Percentiles rank a stretch among this genome's conserved stretches.
These are phyloP conservation scores for Oceanites oceanicus DNA, from an alignment of 2,113 vertebrate genomes.

Conservation along the genomic window DNA sequence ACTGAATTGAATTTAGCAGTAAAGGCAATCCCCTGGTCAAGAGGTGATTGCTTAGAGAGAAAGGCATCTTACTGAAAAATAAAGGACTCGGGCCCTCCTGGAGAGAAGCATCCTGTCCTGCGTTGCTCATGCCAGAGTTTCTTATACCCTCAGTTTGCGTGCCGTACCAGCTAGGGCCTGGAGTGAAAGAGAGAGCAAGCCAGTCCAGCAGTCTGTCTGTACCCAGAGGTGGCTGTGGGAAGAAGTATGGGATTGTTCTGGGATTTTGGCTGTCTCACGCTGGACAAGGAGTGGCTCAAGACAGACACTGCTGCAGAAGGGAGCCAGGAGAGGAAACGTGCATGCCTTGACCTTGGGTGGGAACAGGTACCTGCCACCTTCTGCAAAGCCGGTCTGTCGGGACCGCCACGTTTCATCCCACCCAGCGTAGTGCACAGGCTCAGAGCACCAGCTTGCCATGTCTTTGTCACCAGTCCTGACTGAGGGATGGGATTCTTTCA, in stretches of 20 bases:
- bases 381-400: rapidly evolving
- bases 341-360: neutral
- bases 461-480: neutral
- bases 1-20: neutral
- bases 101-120: neutral
- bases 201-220: neutral
- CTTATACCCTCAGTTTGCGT: neutral
- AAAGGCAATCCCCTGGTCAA: neutral
- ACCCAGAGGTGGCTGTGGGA: neutral
- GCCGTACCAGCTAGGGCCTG: rapidly evolving
- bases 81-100: rapidly evolving
- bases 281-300: neutral
- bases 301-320: neutral
- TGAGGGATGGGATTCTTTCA: neutral
- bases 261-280: neutral
- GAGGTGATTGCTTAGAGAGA: neutral
- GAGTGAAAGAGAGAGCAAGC: neutral
- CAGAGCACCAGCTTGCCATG: neutral
- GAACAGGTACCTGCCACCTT: neutral
- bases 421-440: neutral
- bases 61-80: neutral
- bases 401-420: neutral
- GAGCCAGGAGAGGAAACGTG: neutral
- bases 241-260: neutral
- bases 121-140: neutral